Evolutionary conservation across 2,888 invertebrate species (phyloP), one percentile per base, ranked within the genome.

Genomic region (Sipha maydis): DNA sequence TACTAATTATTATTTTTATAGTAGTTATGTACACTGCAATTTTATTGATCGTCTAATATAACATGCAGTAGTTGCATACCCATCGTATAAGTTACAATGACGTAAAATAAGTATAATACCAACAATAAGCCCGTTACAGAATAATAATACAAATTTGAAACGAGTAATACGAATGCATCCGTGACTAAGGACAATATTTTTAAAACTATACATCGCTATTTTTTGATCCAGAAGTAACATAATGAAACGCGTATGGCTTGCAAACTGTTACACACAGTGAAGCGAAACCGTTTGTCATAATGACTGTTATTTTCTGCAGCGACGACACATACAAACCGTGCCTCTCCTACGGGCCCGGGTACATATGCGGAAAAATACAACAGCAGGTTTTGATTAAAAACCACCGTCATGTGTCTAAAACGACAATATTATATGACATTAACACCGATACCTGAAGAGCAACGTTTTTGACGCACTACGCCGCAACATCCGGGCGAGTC

Each of bases 341-440:
- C 28, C 25, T 56, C n/a, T 56, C 3, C 17, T 75, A 11, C 19
- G 28, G 31, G 54, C 8, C 14, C 25, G 48, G 7, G 61, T 3
- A 4, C 54, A 17, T 56, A 34, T 69, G 21, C 14, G 7, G 41
- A 69, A 69, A 41, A 82, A 41, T 69, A 82, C 14, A 31, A 28
- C 41, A 48, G 3, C 69, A 28, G 69, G 69, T 82, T 71, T 85
- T 85, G 77, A 85, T 85, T 85, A 85, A 85, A 85, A 77, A 77
- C 48, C 48, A 69, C 77, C 69, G 25, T 54, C n/a, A 17, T 5
- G 71, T 25, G 14, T 61, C 41, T 75, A 76, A 84, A 61, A 84
- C 61, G 54, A 67, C 67, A 38, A 28, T 61, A 84, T 38, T 85
- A 78, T 85, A 75, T 73, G 67, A 54, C 34, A 83, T 83, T 54